Conservation (phyloP, 2,113 vertebrate genomes). For the Opisthocomus hoazin region DNA sequence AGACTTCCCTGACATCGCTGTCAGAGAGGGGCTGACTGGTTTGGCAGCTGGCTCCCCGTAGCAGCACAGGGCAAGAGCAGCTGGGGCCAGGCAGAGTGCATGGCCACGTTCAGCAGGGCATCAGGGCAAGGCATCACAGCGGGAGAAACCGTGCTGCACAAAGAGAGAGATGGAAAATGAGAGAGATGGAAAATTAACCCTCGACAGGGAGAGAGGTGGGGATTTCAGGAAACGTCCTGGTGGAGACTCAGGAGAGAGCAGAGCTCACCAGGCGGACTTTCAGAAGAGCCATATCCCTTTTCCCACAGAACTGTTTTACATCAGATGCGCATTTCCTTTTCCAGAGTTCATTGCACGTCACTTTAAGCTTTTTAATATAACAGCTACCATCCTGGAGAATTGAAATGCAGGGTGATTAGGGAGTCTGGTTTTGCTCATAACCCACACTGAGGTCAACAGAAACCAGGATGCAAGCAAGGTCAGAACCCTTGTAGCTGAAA, state of each 20-base stretch:
- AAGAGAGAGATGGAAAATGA: neutral
- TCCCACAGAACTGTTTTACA: neutral
- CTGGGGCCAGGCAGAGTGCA: neutral
- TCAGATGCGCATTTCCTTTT: accelerated
- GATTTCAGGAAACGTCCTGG: neutral
- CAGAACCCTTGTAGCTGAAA: neutral
- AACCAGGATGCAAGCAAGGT: neutral
- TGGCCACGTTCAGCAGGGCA: accelerated
- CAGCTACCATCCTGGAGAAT: neutral
- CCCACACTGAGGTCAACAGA: neutral
- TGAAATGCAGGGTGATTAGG: neutral
- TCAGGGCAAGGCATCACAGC: neutral
- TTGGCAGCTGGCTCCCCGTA: neutral
- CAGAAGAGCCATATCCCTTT: neutral
- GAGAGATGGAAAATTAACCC: neutral
- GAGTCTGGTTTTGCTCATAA: too few species aligned
- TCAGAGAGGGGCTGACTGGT: neutral
- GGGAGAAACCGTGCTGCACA: neutral
- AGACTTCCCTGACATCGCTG: neutral
- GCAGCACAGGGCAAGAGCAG: neutral
- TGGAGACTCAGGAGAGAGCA: accelerated
- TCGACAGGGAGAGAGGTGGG: neutral
- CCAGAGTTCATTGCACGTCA: neutral
- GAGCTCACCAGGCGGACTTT: neutral
- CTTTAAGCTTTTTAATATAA: neutral